A percentile compares a stretch with the other conserved stretches of the same genome.
phyloP scores from a whole-genome alignment of 2,113 vertebrate genomes.

The Meleagris gallopavo region DNA sequence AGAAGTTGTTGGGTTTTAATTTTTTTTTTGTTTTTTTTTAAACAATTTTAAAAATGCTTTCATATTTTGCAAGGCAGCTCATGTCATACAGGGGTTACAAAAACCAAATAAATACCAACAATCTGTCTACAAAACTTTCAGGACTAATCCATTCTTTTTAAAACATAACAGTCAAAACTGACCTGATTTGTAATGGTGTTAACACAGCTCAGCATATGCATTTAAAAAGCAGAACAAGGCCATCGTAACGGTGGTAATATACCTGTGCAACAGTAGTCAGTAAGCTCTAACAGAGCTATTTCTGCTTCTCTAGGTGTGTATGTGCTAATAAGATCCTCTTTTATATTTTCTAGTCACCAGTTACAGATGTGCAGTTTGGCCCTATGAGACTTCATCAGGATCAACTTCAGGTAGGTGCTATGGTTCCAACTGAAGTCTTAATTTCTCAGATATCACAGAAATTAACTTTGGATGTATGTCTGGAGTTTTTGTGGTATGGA shows the following conservation, averaged over 20 bases:
- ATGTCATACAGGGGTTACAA: neutral
- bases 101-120: neutral
- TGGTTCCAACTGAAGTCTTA: neutral
- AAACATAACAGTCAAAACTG: neutral
- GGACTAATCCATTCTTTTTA: constrained; percentile 11
- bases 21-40: neutral
- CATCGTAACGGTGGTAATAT: neutral
- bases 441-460: neutral
- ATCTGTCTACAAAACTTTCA: neutral
- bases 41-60: neutral
- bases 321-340: constrained; percentile 17
- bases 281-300: neutral
- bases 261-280: neutral
- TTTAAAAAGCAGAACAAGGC: neutral
- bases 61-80: neutral
- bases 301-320: neutral
- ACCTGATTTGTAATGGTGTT: neutral
- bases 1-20: neutral
- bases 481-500: neutral
- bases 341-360: constrained; percentile 82
- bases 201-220: neutral
- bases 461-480: neutral
- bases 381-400: constrained; percentile 97
- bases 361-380: constrained; percentile 94
- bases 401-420: constrained; percentile 92